A percentile compares a stretch with the other conserved stretches of the same genome.
Conservation (phyloP, 2,113 vertebrate species). For the Erythrocercus mccallii region DNA sequence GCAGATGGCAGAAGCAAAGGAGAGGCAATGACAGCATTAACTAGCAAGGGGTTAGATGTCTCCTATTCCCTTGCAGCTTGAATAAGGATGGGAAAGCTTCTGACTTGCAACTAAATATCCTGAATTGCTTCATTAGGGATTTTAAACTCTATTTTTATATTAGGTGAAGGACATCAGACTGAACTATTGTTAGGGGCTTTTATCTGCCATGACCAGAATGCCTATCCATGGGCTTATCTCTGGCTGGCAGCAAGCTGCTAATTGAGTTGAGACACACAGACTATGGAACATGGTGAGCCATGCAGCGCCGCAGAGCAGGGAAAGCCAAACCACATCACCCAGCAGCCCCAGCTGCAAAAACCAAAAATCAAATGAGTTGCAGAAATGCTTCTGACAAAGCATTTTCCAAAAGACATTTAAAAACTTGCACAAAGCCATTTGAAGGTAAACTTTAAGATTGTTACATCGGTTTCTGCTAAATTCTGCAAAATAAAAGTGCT, state of each 20-base stretch:
- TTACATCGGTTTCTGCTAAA: neutral
- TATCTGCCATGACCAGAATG: neutral
- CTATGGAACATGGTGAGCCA: neutral
- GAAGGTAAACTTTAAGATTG: neutral
- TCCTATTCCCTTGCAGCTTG: neutral
- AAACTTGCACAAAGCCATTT: neutral
- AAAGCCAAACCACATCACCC: neutral
- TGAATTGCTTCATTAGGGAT: neutral
- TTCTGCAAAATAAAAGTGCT: neutral
- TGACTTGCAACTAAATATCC: neutral
- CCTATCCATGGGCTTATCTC: conserved; percentile 10
- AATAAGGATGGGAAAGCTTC: neutral
- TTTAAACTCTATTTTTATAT: conserved; percentile 7
- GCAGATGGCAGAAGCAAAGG: neutral
- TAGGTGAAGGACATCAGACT: neutral
- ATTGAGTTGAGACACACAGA: neutral
- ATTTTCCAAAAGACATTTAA: neutral
- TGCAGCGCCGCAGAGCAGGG: neutral
- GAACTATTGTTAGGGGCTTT: neutral
- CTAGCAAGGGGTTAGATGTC: neutral
- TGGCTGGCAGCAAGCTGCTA: neutral
- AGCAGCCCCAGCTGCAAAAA: neutral
- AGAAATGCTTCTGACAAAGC: neutral
- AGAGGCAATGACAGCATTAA: neutral
- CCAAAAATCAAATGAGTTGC: neutral